Evolutionary conservation across 2,888 invertebrate species (phyloP), one percentile per base, ranked within the genome.

Genomic region (Orthosia gothica): DNA sequence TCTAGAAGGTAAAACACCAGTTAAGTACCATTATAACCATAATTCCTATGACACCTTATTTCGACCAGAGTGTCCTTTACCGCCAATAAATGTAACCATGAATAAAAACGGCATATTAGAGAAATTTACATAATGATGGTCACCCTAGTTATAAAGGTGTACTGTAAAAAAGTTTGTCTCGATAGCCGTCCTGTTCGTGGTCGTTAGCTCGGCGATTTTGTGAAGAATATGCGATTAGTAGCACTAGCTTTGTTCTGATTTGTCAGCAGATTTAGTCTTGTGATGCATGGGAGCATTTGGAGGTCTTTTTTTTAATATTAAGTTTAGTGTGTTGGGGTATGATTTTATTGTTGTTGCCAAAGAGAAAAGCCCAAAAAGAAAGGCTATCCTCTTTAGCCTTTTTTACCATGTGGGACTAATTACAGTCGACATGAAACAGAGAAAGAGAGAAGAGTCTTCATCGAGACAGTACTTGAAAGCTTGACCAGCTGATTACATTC

Each of bases 101-200:
- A 66, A 73, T 74, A 47, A 74, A 81, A 81, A 68, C 57, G 26
- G 61, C 40, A 23, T 71, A 67, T 65, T 70, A 64, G 32, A 50
- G 45, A 63, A 69, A 74, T 70, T 83, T 73, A 70, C 70, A 69
- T 69, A 76, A 50, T n/a, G 32, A 75, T 84, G 79, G 81, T 73
- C 72, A 79, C 75, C 70, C 79, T 82, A 75, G 66, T 74, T 74
- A 72, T 79, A 71, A 71, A 76, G 71, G 79, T 78, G 79, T 74
- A 81, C 70, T 52, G 79, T 81, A 86, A 87, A 87, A 87, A 85
- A 80, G 77, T 88, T 87, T 78, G 82, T 86, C 75, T 84, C 84
- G 75, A 85, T 83, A 78, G 82, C 81, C 68, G 67, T 52, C 81
- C 74, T 70, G 76, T 79, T 70, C 74, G 68, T 76, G 72, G 76